Percentiles rank a stretch among this genome's conserved stretches.
Evolutionary conservation across 2,113 vertebrate species (phyloP).

Genomic region (Notarius lentiginosus): DNA sequence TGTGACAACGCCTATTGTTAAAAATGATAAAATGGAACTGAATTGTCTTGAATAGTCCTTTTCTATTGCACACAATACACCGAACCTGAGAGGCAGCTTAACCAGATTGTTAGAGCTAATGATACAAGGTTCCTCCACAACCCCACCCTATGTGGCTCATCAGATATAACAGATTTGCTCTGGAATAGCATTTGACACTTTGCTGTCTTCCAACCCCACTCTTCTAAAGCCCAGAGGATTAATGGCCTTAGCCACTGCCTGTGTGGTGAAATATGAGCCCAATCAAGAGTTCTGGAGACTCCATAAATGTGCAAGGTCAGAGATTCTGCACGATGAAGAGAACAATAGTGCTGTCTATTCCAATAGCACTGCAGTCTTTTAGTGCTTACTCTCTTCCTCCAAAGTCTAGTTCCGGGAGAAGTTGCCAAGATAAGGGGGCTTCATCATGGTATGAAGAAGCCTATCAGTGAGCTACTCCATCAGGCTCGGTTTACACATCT

Average conservation of each 20-base stretch:
- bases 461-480: conserved; percentile 25
- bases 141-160: conserved; percentile 26
- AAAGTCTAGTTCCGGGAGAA: conserved; percentile 25
- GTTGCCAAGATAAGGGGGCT: conserved; percentile 22
- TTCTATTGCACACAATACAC: conserved; percentile 16
- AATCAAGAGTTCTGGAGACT: conserved; percentile 64
- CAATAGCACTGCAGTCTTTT: conserved; percentile 38
- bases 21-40: neutral
- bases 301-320: conserved; percentile 69
- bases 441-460: conserved; percentile 34
- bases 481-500: conserved; percentile 36
- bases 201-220: conserved; percentile 69
- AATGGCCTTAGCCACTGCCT: conserved; percentile 59
- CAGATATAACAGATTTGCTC: conserved; percentile 59
- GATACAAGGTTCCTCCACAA: neutral
- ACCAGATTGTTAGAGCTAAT: conserved; percentile 13
- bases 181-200: conserved; percentile 66
- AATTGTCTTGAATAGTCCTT: neutral
- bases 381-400: conserved; percentile 24
- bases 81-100: conserved; percentile 31
- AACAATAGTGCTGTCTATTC: conserved; percentile 26
- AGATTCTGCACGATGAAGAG: conserved; percentile 28
- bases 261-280: conserved; percentile 72
- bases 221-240: conserved; percentile 57
- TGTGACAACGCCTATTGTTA: neutral